phyloP scores from a whole-genome alignment of 2,113 vertebrate genomes.

The Platysteira castanea region DNA sequence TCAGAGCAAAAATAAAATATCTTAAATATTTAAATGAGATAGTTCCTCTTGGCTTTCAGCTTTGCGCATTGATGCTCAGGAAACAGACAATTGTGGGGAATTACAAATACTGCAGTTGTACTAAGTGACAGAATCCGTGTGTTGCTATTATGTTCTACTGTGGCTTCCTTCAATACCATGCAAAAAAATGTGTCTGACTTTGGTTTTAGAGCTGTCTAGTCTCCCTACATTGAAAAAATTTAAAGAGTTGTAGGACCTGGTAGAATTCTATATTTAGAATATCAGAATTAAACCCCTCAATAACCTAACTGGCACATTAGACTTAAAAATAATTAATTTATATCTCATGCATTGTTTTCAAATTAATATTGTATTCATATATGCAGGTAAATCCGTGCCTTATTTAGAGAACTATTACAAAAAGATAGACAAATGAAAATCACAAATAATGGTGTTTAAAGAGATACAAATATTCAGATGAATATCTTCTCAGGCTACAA shows the following conservation, averaged over 20 bases:
- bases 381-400: background rate
- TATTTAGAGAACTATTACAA: background rate
- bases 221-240: background rate
- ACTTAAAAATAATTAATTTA: conserved; percentile 45
- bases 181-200: background rate
- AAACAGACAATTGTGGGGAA: background rate
- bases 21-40: conserved; percentile 7
- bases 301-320: conserved; percentile 37
- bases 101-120: background rate
- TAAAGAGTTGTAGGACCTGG: background rate
- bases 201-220: background rate
- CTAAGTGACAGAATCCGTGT: background rate
- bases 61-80: background rate
- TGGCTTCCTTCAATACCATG: background rate
- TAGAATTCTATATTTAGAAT: background rate
- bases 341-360: conserved; percentile 13
- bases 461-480: background rate
- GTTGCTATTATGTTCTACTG: background rate
- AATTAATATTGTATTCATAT: conserved; percentile 25
- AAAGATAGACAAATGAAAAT: background rate
- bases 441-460: background rate
- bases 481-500: background rate
- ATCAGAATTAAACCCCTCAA: background rate
- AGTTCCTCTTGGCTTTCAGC: background rate
- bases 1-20: background rate